phyloP scores from a whole-genome alignment of 2,797 vertebrate genomes.

The Crocodylus rhombifer region DNA sequence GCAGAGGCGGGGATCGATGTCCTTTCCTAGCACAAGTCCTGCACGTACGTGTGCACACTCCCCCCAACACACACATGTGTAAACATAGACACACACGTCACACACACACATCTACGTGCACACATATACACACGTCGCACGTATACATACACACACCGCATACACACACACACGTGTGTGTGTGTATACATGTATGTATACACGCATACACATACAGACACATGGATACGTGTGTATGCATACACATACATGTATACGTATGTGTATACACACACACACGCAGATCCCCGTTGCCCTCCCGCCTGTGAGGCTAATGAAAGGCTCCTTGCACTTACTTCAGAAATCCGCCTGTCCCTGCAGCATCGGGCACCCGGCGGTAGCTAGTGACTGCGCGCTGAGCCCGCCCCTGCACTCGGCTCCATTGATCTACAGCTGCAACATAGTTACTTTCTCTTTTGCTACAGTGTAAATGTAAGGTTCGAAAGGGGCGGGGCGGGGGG shows the following conservation, averaged over 20 bases:
- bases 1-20: not conserved
- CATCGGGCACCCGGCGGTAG: conserved; percentile 36
- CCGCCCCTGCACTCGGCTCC: conserved; percentile 86
- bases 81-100: no score
- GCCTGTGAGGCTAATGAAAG: not conserved
- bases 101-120: no score
- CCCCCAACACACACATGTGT: no score
- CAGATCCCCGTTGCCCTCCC: not conserved
- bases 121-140: no score
- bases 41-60: no score
- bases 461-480: conserved; percentile 86
- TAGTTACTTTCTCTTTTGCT: conserved; percentile 90
- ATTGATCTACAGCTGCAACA: conserved; percentile 86
- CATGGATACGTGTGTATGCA: no score
- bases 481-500: conserved; percentile 78
- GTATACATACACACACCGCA: no score
- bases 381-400: conserved; percentile 47
- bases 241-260: not conserved
- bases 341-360: conserved; percentile 41
- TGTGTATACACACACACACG: no score
- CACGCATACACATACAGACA: no score
- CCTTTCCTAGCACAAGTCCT: not conserved
- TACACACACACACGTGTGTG: no score
- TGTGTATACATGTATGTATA: no score
- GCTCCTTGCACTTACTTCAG: conserved; percentile 69